phyloP scores from a whole-genome alignment of 2,113 vertebrate species.

The Sciurus niger region DNA sequence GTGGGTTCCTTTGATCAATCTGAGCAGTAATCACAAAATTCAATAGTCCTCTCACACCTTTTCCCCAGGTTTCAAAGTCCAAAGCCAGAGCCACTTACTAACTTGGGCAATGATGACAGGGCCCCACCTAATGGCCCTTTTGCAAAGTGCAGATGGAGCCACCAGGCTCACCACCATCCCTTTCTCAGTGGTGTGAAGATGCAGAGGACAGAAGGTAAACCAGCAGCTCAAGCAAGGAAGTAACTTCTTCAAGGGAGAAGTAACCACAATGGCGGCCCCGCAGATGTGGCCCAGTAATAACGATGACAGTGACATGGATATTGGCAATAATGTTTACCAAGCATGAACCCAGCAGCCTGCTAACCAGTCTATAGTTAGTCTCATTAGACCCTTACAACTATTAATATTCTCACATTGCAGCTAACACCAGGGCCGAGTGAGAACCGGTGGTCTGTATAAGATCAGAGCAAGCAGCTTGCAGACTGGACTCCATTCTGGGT shows the following conservation, averaged over 20 bases:
- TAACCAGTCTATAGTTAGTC: background rate
- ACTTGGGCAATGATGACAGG: constrained; percentile 23
- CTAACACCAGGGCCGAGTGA: background rate
- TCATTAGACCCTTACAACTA: background rate
- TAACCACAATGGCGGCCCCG: background rate
- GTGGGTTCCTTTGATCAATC: background rate
- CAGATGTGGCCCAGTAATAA: background rate
- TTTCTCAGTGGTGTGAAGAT: background rate
- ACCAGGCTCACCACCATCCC: background rate
- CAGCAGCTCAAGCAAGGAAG: background rate
- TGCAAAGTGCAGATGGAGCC: constrained; percentile 57
- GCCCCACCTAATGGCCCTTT: constrained; percentile 58
- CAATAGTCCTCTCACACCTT: constrained; percentile 5
- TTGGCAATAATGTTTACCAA: background rate
- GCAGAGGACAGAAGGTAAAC: background rate
- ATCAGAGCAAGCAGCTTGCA: background rate
- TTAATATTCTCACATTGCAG: background rate
- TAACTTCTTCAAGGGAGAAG: background rate
- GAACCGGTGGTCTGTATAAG: background rate
- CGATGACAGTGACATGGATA: accelerated
- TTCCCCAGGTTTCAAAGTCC: constrained; percentile 17
- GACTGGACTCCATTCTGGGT: background rate
- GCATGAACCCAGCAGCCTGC: background rate
- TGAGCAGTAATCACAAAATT: background rate
- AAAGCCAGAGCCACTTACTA: background rate